phyloP scores from a whole-genome alignment of 2,113 vertebrate genomes.

The Hassar affinis region DNA sequence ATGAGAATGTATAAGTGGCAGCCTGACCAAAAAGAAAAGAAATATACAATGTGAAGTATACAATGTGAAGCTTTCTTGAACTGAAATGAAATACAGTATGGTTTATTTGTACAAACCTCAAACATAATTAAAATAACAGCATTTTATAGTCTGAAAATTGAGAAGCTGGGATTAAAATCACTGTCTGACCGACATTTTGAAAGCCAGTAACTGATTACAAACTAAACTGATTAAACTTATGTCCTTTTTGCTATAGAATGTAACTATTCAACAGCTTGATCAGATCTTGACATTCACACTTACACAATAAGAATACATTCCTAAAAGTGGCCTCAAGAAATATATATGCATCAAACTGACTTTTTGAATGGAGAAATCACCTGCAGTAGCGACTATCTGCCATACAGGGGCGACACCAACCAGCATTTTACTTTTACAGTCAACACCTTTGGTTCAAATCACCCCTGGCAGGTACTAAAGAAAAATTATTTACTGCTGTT shows the following conservation, averaged over 20 bases:
- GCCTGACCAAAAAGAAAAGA: no score
- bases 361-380: neutral
- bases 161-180: neutral
- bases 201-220: neutral
- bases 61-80: no score
- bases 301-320: neutral
- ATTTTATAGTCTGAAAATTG: neutral
- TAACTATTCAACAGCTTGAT: neutral
- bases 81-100: neutral
- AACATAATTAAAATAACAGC: neutral
- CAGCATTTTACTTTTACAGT: neutral
- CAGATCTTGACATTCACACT: neutral
- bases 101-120: neutral
- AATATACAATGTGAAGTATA: no score
- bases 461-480: neutral
- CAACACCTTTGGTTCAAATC: neutral
- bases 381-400: neutral
- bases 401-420: slow-evolving; percentile 31
- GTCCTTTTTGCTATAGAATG: neutral
- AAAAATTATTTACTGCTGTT: slow-evolving; percentile 14
- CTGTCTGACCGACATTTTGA: neutral
- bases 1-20: neutral
- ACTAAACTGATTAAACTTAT: neutral
- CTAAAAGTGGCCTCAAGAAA: neutral
- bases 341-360: neutral